Conservation (phyloP, 2,888 invertebrate genomes). For the Synanthedon vespiformis region DNA sequence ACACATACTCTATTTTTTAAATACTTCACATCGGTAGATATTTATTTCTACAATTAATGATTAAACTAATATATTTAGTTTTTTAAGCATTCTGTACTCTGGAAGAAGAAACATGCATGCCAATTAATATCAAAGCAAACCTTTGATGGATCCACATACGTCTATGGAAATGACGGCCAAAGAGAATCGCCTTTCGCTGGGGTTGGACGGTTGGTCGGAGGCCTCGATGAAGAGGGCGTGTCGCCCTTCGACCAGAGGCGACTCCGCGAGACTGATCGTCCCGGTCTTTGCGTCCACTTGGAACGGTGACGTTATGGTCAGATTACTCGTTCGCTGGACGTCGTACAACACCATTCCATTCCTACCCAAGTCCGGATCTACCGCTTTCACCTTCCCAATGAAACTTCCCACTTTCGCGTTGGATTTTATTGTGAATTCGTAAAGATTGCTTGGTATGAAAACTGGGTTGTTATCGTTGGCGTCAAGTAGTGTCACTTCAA, state of each 20-base stretch:
- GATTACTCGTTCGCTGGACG: slow-evolving; percentile 76
- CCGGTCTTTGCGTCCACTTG: slow-evolving; percentile 79
- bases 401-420: slow-evolving; percentile 77
- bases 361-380: slow-evolving; percentile 83
- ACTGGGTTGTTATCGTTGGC: slow-evolving; percentile 93
- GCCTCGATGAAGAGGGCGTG: slow-evolving; percentile 88
- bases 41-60: no score
- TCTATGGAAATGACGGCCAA: slow-evolving; percentile 88
- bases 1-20: no score
- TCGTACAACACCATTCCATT: slow-evolving; percentile 81
- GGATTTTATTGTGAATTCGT: slow-evolving; percentile 79
- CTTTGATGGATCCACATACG: slow-evolving; percentile 70
- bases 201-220: slow-evolving; percentile 85
- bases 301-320: slow-evolving; percentile 76
- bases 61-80: background rate
- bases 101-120: background rate
- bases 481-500: slow-evolving; percentile 86
- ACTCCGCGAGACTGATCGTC: slow-evolving; percentile 74
- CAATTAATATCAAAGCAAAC: slow-evolving; percentile 19
- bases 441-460: slow-evolving; percentile 86
- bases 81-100: background rate
- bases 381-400: slow-evolving; percentile 83
- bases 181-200: slow-evolving; percentile 84
- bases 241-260: slow-evolving; percentile 76
- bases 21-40: no score